A percentile compares a stretch with the other conserved stretches of the same genome.
Evolutionary conservation across 2,797 vertebrate genomes (phyloP).

Genomic region (Peromyscus eremicus): DNA sequence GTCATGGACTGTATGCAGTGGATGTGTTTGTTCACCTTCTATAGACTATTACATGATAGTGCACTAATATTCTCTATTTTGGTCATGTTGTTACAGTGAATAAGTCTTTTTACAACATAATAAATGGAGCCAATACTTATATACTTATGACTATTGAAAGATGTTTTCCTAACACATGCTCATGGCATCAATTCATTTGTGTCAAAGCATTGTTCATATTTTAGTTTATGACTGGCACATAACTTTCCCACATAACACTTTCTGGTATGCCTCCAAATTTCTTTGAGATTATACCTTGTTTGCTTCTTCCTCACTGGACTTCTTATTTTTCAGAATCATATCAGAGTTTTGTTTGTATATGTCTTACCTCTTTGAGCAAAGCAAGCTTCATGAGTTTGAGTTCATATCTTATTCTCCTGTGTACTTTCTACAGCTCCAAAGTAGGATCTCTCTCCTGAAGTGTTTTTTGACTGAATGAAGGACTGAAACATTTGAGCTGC

Average conservation of each 20-base stretch:
- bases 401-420: conserved; percentile 41
- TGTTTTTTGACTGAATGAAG: conserved; percentile 48
- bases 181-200: not conserved
- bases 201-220: not conserved
- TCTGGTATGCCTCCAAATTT: not conserved
- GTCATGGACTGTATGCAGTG: not conserved
- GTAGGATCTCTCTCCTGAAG: conserved; percentile 40
- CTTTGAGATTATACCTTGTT: not conserved
- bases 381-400: conserved; percentile 21
- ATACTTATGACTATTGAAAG: conserved; percentile 8
- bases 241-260: conserved; percentile 33
- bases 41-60: not conserved
- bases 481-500: conserved; percentile 52
- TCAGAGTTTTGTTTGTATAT: not conserved
- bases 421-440: not conserved
- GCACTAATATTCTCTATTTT: not conserved
- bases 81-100: not conserved
- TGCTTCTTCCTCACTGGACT: not conserved
- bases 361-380: conserved; percentile 51
- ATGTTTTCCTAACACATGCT: not conserved
- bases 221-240: conserved; percentile 11
- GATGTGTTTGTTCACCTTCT: not conserved
- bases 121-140: conserved; percentile 1
- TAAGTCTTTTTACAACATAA: not conserved
- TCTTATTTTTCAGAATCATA: conserved; percentile 40